Evolutionary conservation across 1,140 invertebrate genomes (phyloP), one percentile per base, ranked within the genome.

Genomic region (Chrysomallon squamiferum): DNA sequence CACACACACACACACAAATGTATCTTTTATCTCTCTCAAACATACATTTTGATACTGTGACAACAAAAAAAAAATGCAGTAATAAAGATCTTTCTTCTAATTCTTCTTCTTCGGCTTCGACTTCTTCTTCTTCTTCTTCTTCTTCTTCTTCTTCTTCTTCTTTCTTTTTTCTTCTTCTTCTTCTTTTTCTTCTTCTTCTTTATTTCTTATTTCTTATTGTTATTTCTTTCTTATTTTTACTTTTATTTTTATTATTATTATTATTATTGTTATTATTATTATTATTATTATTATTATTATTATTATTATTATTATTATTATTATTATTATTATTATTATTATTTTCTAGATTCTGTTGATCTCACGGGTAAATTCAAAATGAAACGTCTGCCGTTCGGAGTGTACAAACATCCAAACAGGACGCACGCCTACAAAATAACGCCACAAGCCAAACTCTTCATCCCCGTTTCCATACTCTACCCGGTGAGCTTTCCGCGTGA

Each of bases 401-500:
- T 80, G 13, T 65, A 71, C 11, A 61, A 58, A 29, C 67, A 66
- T 43, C 9, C 50, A 30, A 66, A 77, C 18, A 64, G 74, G 32
- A 56, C 66, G 20, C 43, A 58, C 3, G 68, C 75, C 33, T 80
- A 72, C 64, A 65, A 71, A 60, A 73, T 82, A 63, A 76, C 65
- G n/a, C 33, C 58, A 13, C 57, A 49, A 11, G 76, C 79, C 11
- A 76, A 76, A 57, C 67, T 81, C 27, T 77, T 68, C 35, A 57
- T 73, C 2, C 75, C 76, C 2, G 59, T 77, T 1, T 69, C 75
- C 9, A 58, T 54, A 2, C 58, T 81, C 18, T 82, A 72, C 68
- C 65, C 65, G 15, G 50, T 66, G 5, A 64, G 49, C 25, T 76
- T 83, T 62, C 81, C 81, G 30, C 72, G 64, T 25, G 71, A 76